Evolutionary conservation across 2,797 vertebrate genomes (phyloP).

Genomic region (Dendrocincla fuliginosa): DNA sequence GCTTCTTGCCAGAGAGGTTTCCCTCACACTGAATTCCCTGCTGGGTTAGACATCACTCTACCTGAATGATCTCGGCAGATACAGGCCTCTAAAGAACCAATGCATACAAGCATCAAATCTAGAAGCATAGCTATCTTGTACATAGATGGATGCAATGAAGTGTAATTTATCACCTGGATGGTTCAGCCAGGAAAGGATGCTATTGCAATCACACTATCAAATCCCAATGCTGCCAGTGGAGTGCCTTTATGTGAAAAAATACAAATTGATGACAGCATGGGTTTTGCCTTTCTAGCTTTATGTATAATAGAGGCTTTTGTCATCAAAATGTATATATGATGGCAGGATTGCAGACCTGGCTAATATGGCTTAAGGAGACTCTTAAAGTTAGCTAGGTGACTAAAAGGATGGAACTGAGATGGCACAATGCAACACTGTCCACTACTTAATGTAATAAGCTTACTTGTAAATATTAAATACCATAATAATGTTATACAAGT

Average conservation of each 20-base stretch:
- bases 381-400: not conserved
- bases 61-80: not conserved
- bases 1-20: constrained; percentile 7
- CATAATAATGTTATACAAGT: not conserved
- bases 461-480: not conserved
- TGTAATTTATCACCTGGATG: not conserved
- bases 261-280: not conserved
- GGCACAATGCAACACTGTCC: not conserved
- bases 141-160: not conserved
- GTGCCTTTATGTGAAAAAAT: not conserved
- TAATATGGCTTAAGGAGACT: not conserved
- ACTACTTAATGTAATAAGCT: not conserved
- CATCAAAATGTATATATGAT: not conserved
- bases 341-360: not conserved
- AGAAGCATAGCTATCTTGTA: not conserved
- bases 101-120: not conserved
- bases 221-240: not conserved
- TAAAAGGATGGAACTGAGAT: not conserved
- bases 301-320: not conserved
- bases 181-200: not conserved
- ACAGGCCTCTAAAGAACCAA: not conserved
- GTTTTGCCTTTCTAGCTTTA: not conserved
- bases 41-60: not conserved
- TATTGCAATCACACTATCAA: not conserved
- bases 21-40: not conserved